Evolutionary conservation across 2,113 vertebrate species (phyloP).

Genomic region (Petromus typicus): DNA sequence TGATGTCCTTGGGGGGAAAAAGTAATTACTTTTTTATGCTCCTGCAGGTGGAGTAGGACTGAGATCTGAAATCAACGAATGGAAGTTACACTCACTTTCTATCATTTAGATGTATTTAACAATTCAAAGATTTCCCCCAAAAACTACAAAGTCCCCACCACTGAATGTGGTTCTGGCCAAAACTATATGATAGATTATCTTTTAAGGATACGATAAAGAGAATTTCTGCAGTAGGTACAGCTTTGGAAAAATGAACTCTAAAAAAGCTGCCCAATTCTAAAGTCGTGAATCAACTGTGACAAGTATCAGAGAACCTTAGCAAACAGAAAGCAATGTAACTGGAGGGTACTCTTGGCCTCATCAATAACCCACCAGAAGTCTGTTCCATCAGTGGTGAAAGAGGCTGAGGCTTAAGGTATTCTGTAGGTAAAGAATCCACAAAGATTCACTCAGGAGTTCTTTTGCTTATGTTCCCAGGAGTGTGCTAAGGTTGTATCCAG

Average conservation of each 20-base stretch:
- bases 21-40: not conserved
- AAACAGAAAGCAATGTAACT: not conserved
- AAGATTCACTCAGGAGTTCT: not conserved
- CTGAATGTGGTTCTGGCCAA: not conserved
- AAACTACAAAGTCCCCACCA: not conserved
- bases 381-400: not conserved
- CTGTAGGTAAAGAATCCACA: not conserved
- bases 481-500: not conserved
- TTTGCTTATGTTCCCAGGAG: not conserved
- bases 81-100: not conserved
- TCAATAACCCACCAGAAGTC: slow-evolving; percentile 2
- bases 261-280: slow-evolving; percentile 28
- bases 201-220: not conserved
- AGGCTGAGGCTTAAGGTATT: not conserved
- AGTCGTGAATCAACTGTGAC: slow-evolving; percentile 36
- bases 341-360: not conserved
- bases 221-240: slow-evolving; percentile 39
- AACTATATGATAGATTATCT: slow-evolving; percentile 4
- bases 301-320: not conserved
- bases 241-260: slow-evolving; percentile 61
- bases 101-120: not conserved
- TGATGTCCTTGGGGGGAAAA: too few relatives aligned
- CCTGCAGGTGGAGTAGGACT: not conserved
- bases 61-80: not conserved
- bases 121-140: not conserved